Evolutionary conservation across 2,797 vertebrate species (phyloP), one percentile per base, ranked within the genome.

Genomic region (Muscicapa comitata): DNA sequence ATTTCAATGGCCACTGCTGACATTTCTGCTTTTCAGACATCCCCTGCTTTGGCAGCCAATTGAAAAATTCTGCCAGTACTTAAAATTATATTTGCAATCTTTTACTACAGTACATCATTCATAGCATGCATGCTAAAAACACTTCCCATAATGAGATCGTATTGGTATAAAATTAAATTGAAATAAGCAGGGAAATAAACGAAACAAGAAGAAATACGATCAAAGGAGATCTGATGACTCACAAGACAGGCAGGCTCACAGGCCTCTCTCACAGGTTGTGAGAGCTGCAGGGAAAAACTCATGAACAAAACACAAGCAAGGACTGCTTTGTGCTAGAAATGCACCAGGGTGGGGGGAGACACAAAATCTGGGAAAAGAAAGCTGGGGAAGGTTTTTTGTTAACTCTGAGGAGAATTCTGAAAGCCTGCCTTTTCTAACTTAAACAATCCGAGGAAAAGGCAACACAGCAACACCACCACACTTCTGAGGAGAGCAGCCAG

Each of bases 1-100:
- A 96, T 96, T 93, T 96, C 96, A 95, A 83, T 92, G 68, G 90
- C 61, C 48, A 33, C 62, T 81, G 87, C 86, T 89, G 92, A 93
- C 89, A 92, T 57, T 88, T 80, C 89, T 93, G 71, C 90, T 93
- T 93, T 94, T 95, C 95, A 90, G 71, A 51, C 54, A 48, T 45
- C 65, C 82, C 43, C 45, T 18, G 50, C 72, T 92, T 93, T 95
- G 94, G 86, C 94, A 94, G 83, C 23, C 66, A 78, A 72, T 38
- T 79, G 45, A 76, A 86, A 94, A 89, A 90, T 61, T 68, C 67
- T 96, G 70, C 59, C 91, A 81, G 84, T 10, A 62, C 35, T 75
- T 81, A 45, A 72, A 92, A 84, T 19, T 31, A 1, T 55, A 82
- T 72, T 82, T 92, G 66, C 78, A 76, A 47, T 58, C 67, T 83